These are phyloP conservation scores for Hydroisotoma schaefferi DNA, from an alignment of 2,888 invertebrate species.

Conservation along the genomic window DNA sequence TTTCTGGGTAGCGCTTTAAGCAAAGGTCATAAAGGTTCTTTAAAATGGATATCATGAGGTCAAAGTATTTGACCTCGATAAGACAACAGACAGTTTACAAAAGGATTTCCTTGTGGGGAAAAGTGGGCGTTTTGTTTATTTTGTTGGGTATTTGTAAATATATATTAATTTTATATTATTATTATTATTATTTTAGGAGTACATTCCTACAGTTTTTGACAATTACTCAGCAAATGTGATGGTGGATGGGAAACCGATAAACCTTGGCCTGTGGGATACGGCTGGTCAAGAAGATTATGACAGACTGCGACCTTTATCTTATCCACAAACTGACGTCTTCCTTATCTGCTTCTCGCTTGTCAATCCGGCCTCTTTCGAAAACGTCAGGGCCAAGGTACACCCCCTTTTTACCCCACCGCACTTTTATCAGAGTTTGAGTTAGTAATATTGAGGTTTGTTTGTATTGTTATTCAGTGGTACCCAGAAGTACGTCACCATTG, in stretches of 20 bases:
- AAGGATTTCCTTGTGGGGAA: too few relatives aligned
- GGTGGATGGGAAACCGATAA: conserved; percentile 98
- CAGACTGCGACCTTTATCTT: conserved; percentile 88
- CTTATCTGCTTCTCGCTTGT: conserved; percentile 98
- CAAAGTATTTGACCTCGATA: too few relatives aligned
- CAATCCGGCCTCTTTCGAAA: conserved; percentile 98
- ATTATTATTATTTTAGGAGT: conserved; percentile 26
- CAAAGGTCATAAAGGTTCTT: too few relatives aligned
- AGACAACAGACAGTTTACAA: too few relatives aligned
- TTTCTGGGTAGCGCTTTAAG: too few relatives aligned
- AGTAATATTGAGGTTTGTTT: conserved; percentile 7
- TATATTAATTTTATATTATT: background rate
- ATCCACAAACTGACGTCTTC: conserved; percentile 98
- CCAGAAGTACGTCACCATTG: conserved; percentile 71
- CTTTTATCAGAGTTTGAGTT: background rate
- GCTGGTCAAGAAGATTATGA: conserved; percentile 56
- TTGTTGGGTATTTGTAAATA: too few relatives aligned
- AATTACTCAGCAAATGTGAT: conserved; percentile 99
- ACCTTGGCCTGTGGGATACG: conserved; percentile 93
- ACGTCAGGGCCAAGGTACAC: conserved; percentile 93
- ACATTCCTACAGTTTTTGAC: conserved; percentile 57
- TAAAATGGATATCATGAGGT: too few relatives aligned
- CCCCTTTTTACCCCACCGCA: too few relatives aligned
- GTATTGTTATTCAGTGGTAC: conserved; percentile 81
- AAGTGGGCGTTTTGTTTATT: background rate